These are phyloP conservation scores for Bradypus variegatus DNA, from an alignment of 2,797 vertebrate genomes.

Conservation along the genomic window DNA sequence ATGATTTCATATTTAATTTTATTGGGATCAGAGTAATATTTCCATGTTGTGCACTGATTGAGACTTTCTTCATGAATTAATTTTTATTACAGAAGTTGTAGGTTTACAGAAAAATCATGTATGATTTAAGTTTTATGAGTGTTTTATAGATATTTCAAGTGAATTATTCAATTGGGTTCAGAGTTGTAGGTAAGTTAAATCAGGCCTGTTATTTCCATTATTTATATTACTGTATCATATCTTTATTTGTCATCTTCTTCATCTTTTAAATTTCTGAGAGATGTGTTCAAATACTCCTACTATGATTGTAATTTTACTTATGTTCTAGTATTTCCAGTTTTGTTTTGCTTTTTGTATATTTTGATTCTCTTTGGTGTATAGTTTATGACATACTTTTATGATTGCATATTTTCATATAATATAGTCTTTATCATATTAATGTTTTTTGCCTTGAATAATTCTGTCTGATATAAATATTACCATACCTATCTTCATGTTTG, in stretches of 20 bases:
- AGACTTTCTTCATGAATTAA: neutral
- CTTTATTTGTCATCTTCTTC: neutral
- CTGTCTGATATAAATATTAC: neutral
- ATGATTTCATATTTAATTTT: neutral
- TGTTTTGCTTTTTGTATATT: neutral
- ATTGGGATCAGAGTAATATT: neutral
- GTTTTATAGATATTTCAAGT: neutral
- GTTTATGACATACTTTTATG: neutral
- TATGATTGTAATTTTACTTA: neutral
- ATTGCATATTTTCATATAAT: constrained; percentile 7
- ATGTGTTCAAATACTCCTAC: neutral
- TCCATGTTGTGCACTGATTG: neutral
- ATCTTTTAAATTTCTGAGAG: constrained; percentile 11
- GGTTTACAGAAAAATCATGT: too few relatives aligned
- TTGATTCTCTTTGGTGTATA: neutral
- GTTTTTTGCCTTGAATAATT: neutral
- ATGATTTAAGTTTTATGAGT: neutral
- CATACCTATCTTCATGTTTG: neutral
- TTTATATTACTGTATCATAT: neutral
- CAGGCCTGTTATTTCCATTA: neutral
- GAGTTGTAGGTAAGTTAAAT: neutral
- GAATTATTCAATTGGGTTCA: neutral
- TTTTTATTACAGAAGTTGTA: neutral
- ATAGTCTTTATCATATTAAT: neutral
- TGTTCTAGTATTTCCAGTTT: neutral